A percentile compares a stretch with the other conserved stretches of the same genome.
Conservation (phyloP, 30 jellyfish, hydroid and myxozoan species). For the Hydra vulgaris region DNA sequence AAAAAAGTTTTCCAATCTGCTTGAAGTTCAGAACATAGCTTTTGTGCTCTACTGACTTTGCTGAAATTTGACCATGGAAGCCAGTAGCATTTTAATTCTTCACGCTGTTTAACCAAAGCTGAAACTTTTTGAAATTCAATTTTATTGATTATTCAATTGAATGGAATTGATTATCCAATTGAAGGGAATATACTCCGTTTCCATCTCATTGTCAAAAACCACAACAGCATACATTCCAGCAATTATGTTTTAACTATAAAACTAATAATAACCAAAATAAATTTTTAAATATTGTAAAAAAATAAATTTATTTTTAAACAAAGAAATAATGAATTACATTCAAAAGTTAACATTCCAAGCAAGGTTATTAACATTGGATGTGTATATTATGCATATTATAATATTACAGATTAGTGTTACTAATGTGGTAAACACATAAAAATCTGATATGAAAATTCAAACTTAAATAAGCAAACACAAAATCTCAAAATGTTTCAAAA, state of each 20-base stretch:
- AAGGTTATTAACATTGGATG: too few relatives aligned
- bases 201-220: neutral
- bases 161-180: neutral
- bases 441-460: too few relatives aligned
- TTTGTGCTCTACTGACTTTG: neutral
- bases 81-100: neutral
- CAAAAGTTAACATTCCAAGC: too few relatives aligned
- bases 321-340: too few relatives aligned
- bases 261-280: neutral
- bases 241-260: neutral
- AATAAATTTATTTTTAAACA: too few relatives aligned
- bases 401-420: too few relatives aligned
- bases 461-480: too few relatives aligned
- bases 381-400: too few relatives aligned
- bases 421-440: too few relatives aligned
- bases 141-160: too few relatives aligned
- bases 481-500: too few relatives aligned
- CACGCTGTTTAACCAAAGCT: neutral
- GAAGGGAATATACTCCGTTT: neutral
- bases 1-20: neutral
- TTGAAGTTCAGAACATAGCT: neutral
- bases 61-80: neutral
- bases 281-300: neutral
- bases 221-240: neutral
- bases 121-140: neutral